These are phyloP conservation scores for Campoletis raptor DNA, from an alignment of 2,888 invertebrate genomes.

Conservation along the genomic window DNA sequence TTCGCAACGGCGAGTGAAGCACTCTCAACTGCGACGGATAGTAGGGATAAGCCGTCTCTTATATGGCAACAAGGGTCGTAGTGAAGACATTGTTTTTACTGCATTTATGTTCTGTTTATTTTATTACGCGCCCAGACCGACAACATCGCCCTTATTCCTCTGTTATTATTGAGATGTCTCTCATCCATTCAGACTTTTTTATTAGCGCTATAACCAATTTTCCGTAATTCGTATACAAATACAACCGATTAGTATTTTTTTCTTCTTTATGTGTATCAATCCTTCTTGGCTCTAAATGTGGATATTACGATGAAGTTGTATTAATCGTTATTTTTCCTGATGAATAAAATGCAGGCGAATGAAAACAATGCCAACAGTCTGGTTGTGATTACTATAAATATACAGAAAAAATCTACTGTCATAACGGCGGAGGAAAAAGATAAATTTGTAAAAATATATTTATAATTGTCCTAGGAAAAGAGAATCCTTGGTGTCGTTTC, in stretches of 20 bases:
- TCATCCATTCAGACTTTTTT: constrained; percentile 36
- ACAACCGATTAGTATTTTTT: background rate
- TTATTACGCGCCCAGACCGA: constrained; percentile 4
- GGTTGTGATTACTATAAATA: too few species aligned
- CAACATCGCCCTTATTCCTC: constrained; percentile 1
- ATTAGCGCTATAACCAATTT: constrained; percentile 1
- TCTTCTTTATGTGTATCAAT: background rate
- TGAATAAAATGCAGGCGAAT: background rate
- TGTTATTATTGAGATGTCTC: constrained; percentile 37
- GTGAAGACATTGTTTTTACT: constrained; percentile 60
- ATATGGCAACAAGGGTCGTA: constrained; percentile 35
- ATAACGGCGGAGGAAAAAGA: too few species aligned
- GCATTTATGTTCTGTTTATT: constrained; percentile 36
- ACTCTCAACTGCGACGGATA: constrained; percentile 52
- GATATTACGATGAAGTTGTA: background rate
- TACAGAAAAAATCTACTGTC: too few species aligned
- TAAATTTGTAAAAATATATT: too few species aligned
- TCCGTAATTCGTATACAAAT: background rate
- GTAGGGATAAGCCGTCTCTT: constrained; percentile 49
- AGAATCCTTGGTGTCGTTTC: background rate
- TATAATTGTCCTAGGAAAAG: too few species aligned
- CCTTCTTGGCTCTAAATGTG: background rate
- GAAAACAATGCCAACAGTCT: background rate
- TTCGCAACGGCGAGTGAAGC: constrained; percentile 56
- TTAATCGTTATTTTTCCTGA: background rate